Base-by-base conservation (phyloP, 2,113 vertebrate genomes). In the Ophiodon elongatus region DNA sequence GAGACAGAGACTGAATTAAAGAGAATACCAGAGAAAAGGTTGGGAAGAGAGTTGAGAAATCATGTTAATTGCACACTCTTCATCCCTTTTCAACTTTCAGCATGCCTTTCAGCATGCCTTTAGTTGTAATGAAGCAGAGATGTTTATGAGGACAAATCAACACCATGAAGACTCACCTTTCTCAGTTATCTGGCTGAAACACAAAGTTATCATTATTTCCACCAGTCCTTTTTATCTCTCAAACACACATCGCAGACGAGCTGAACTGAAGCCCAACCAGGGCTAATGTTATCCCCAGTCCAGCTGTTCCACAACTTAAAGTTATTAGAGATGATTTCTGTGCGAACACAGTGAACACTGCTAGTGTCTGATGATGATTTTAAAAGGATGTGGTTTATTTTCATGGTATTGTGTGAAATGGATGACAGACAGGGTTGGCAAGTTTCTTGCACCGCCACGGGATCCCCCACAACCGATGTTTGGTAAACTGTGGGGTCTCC, bases 161-260 rank as follows among this genome's bases (percentile, higher is more conserved):
- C 45, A 68, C 27, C 11, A 2, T 41, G 23, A 68, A 60, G 33
- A 45, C 14, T 57, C 50, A 25, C 15, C 29, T 63, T 35, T 37
- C 60, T 63, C 33, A 63, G 19, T 21, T 29, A 19, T 31, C 25
- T 41, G 45, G 67, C 21, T 15, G 50, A 39, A 60, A 37, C 50
- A 45, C 52, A 68, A 56, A 29, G 19, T 60, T 63, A 66, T 76
- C 73, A 81, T 81, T 76, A 76, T 66, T 71, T 67, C 50, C 9
- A 29, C 13, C 6, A 23, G 39, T 47, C 33, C 19, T 15, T 64
- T 77, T 63, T 79, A 56, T 68, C 45, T 39, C 37, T 47, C 6
- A 37, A 37, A 52, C 56, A 35, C 15, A 3, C 7, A 6, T 17
- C 27, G 19, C 54, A 47, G 47, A 25, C 17, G 2, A 76, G 59